Percentiles rank a stretch among this genome's conserved stretches.
Conservation (phyloP, 2,797 vertebrate species). For the Eremophila alpestris region DNA sequence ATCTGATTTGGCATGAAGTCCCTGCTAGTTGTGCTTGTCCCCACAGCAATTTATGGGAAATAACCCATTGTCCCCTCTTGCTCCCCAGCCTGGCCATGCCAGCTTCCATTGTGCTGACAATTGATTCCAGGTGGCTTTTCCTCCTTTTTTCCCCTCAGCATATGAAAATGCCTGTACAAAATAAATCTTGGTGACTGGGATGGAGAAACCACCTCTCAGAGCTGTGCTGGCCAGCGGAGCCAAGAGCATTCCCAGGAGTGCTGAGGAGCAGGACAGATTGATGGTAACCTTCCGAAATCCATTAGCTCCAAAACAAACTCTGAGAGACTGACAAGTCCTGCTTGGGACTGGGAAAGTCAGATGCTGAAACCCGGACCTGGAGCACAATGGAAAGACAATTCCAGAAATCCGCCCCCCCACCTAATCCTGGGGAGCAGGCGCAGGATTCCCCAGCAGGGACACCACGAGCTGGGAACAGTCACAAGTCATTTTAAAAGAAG, state of each 20-base stretch:
- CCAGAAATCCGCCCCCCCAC: neutral
- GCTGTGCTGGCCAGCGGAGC: neutral
- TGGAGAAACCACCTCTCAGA: neutral
- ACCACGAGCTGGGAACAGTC: neutral
- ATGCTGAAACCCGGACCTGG: neutral
- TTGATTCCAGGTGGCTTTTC: constrained; percentile 36
- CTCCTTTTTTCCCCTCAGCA: neutral
- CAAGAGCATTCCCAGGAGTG: neutral
- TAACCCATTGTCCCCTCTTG: constrained; percentile 45
- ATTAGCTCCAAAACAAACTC: neutral
- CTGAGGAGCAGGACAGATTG: neutral
- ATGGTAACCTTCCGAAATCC: constrained; percentile 28
- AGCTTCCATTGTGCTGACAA: constrained; percentile 56
- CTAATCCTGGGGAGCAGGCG: neutral
- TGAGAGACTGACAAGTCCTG: neutral
- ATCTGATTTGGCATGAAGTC: constrained; percentile 25
- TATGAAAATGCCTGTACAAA: constrained; percentile 25
- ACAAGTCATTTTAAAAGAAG: neutral
- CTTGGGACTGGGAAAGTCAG: neutral
- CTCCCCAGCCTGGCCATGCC: constrained; percentile 35
- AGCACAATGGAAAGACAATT: neutral
- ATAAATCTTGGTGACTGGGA: constrained; percentile 22
- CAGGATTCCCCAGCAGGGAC: neutral
- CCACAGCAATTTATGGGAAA: constrained; percentile 47
- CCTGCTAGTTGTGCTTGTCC: constrained; percentile 14